Base-by-base conservation (phyloP, 2,888 invertebrate genomes). In the Gasteruption jaculator region DNA sequence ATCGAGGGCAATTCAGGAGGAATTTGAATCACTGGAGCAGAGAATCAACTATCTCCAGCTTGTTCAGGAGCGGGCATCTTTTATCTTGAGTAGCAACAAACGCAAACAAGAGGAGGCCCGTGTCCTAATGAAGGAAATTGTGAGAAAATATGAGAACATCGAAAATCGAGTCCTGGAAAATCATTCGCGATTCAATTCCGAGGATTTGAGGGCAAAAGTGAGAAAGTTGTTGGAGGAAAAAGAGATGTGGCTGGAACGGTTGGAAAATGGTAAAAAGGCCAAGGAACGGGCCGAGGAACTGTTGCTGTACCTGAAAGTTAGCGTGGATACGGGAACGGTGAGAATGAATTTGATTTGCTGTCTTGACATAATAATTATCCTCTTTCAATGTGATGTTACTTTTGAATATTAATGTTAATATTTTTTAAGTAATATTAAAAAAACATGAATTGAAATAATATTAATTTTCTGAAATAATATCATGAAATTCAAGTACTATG, bases 1-100 rank as follows among this genome's bases (percentile, higher is more conserved):
- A 41, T 16, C 52, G 16, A 6, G 36, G 14, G 21, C 45, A 18
- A 43, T 3, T 25, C 37, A 41, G 7, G 26, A 45, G 5, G 22
- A 49, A 12, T 46, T 37, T 12, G 31, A 46, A 11, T 4, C 5
- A 4, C 32, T 48, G n/a, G 49, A 56, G 6, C 21, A 5, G n/a
- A 24, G 49, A 18, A 43, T 51, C 8, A 16, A 24, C 18, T 5
- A 45, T 6, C 22, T 41, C 4, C 46, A 24, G 21, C 43, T 31
- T 16, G 20, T 52, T 10, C 46, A 48, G 31, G 11, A 45, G 4
- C 57, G 53, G 32, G 50, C 53, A 15, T 10, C 14, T 12, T 36
- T 45, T 12, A 32, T 53, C n/a, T 25, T 54, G 10, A 35, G 49
- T n/a, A 29, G 45, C 6, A 34, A 41, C 5, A 30, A 45, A 25